Evolutionary conservation across 2,113 vertebrate genomes (phyloP).

Genomic region (Stegastes partitus): DNA sequence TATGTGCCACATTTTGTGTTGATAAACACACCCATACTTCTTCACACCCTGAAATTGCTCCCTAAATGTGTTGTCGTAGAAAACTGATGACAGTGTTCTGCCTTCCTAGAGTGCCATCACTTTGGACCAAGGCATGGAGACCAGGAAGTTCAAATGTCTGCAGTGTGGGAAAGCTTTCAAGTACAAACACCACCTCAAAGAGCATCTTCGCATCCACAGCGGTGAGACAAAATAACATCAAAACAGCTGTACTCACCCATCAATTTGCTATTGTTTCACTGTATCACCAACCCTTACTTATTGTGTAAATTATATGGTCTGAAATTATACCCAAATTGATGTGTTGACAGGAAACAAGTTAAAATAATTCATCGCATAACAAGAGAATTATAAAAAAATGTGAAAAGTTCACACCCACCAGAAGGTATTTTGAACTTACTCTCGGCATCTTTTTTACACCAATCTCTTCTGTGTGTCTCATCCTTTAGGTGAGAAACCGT

Average conservation of each 20-base stretch:
- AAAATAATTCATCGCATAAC: slow-evolving; percentile 27
- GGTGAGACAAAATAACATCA: slow-evolving; percentile 81
- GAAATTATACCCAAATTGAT: slow-evolving; percentile 58
- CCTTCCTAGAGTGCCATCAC: slow-evolving; percentile 59
- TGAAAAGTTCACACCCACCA: slow-evolving; percentile 13
- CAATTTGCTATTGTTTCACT: slow-evolving; percentile 60
- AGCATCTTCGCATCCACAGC: slow-evolving; percentile 89
- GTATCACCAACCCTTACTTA: slow-evolving; percentile 59
- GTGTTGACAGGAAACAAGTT: slow-evolving; percentile 34
- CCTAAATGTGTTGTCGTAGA: background rate
- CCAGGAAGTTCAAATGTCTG: slow-evolving; percentile 88
- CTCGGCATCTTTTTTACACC: background rate
- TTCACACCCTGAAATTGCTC: background rate
- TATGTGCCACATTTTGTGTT: background rate
- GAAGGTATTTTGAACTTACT: slow-evolving; percentile 32
- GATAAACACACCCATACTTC: background rate
- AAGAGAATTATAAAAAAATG: slow-evolving; percentile 21
- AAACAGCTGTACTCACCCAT: slow-evolving; percentile 44
- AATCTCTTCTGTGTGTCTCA: slow-evolving; percentile 25
- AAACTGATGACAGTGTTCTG: slow-evolving; percentile 23
- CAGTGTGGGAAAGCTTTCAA: slow-evolving; percentile 90
- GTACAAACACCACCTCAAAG: slow-evolving; percentile 91
- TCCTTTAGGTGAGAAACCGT: slow-evolving; percentile 87
- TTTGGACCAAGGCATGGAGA: slow-evolving; percentile 81
- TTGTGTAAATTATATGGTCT: slow-evolving; percentile 34